Evolutionary conservation across 2,797 vertebrate genomes (phyloP).

Genomic region (Tapera naevia): DNA sequence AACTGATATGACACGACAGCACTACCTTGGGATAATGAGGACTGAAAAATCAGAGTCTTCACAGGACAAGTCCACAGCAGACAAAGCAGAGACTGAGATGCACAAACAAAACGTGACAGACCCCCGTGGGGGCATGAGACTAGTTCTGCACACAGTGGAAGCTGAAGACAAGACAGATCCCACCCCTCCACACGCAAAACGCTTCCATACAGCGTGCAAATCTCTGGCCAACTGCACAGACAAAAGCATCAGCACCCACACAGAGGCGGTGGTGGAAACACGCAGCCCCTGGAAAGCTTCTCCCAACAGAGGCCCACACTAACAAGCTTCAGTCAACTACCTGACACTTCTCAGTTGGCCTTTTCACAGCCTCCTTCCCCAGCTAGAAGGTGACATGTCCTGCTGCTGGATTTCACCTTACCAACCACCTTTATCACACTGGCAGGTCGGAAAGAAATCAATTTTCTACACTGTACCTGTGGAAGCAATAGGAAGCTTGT

Average conservation of each 20-base stretch:
- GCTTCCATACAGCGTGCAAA: background rate
- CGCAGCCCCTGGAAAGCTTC: background rate
- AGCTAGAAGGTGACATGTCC: fast-evolving
- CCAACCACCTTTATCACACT: background rate
- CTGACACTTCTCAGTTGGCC: background rate
- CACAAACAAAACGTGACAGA: background rate
- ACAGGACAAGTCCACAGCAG: background rate
- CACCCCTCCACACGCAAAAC: background rate
- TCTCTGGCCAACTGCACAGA: fast-evolving
- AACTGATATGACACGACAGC: background rate
- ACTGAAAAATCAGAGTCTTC: background rate
- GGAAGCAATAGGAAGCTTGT: background rate
- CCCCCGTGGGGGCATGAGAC: background rate
- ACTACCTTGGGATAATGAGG: background rate
- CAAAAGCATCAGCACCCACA: background rate
- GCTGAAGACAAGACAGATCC: background rate
- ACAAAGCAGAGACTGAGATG: background rate
- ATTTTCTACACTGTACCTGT: background rate
- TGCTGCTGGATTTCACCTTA: background rate
- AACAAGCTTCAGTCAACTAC: background rate
- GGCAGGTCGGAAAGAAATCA: background rate
- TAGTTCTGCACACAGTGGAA: background rate
- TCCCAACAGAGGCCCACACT: background rate
- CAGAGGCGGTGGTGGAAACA: background rate
- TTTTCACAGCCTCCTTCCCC: background rate